A percentile compares a stretch with the other conserved stretches of the same genome.
Conservation (phyloP, 1,140 invertebrate genomes). For the Drosophila malerkotliana region DNA sequence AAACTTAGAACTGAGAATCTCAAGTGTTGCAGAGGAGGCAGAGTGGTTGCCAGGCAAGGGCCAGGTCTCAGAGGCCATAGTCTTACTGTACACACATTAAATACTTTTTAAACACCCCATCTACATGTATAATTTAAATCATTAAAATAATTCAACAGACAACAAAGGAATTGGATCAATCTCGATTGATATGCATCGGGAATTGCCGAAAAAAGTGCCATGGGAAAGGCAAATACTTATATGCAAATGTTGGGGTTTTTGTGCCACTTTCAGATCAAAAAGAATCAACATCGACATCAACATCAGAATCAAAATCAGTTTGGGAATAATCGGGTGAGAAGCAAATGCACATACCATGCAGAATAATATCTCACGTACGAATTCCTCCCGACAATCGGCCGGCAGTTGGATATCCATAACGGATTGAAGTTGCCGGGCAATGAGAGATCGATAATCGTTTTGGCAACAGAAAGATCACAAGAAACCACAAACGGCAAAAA, state of each 20-base stretch:
- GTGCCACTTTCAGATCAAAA: slow-evolving; percentile 48
- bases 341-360: slow-evolving; percentile 33
- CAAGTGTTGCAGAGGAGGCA: slow-evolving; percentile 28
- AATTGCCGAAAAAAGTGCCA: slow-evolving; percentile 24
- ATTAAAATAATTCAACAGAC: background rate
- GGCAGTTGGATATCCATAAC: slow-evolving; percentile 20
- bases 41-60: background rate
- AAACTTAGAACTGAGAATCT: slow-evolving; percentile 29
- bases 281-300: slow-evolving; percentile 35
- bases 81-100: too few species aligned
- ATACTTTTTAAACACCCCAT: background rate
- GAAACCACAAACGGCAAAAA: slow-evolving; percentile 7
- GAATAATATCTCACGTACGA: slow-evolving; percentile 42
- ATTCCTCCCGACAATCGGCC: slow-evolving; percentile 10
- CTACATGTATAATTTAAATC: background rate
- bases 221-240: slow-evolving; percentile 35
- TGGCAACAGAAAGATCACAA: slow-evolving; percentile 10
- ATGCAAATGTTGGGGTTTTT: slow-evolving; percentile 32
- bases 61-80: too few species aligned
- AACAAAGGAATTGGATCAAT: slow-evolving; percentile 10
- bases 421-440: slow-evolving; percentile 27
- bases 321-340: slow-evolving; percentile 27
- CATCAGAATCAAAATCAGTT: slow-evolving; percentile 39
- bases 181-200: slow-evolving; percentile 32
- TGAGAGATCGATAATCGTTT: slow-evolving; percentile 55